A percentile compares a stretch with the other conserved stretches of the same genome.
Evolutionary conservation across 2,797 vertebrate species (phyloP).

Genomic region (Dromococcyx pavoninus): DNA sequence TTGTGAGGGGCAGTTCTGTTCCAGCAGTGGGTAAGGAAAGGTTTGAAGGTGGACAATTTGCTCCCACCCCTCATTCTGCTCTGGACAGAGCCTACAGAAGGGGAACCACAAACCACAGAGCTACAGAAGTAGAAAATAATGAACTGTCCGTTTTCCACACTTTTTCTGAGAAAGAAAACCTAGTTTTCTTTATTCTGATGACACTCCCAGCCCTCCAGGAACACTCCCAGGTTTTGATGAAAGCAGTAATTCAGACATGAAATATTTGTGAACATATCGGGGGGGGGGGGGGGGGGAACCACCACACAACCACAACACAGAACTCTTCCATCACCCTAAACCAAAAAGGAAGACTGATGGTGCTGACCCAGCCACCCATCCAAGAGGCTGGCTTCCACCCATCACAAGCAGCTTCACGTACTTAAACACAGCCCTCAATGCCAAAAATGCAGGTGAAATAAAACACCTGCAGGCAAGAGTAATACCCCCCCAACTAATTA

Average conservation of each 20-base stretch:
- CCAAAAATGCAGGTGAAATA: background rate
- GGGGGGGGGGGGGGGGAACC: no score
- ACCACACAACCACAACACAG: background rate
- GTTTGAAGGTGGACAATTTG: rapidly evolving
- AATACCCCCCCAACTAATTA: background rate
- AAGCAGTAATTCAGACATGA: background rate
- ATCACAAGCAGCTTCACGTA: no score
- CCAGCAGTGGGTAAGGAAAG: background rate
- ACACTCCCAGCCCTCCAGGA: no score
- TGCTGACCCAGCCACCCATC: no score
- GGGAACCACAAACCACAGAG: background rate
- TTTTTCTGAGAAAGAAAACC: no score
- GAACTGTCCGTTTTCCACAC: background rate
- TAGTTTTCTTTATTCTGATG: background rate
- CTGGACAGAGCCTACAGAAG: no score
- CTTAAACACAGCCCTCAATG: no score
- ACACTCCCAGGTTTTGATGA: background rate
- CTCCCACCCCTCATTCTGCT: rapidly evolving
- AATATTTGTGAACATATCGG: rapidly evolving
- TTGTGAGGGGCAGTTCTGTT: background rate
- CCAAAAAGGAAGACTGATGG: rapidly evolving
- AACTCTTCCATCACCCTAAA: background rate
- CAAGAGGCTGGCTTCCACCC: background rate
- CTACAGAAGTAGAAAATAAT: background rate
- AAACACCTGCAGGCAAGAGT: background rate